Conservation (phyloP, 2,113 vertebrate species). For the Ictalurus punctatus region DNA sequence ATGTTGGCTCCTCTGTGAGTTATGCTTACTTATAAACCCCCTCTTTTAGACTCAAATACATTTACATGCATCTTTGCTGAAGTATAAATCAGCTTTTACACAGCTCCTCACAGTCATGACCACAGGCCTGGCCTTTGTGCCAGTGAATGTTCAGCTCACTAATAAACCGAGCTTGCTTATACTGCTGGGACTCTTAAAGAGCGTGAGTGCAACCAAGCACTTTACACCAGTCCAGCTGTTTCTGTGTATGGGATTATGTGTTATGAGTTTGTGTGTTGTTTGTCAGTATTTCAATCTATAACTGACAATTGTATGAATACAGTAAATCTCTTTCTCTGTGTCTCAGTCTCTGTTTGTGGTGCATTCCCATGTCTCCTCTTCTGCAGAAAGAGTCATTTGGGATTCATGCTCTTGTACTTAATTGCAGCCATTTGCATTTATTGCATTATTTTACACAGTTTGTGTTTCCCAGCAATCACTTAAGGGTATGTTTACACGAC, state of each 20-base stretch:
- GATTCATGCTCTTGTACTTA: slow-evolving; percentile 39
- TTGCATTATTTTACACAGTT: slow-evolving; percentile 10
- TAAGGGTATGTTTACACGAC: not conserved
- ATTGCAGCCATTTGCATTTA: slow-evolving; percentile 47
- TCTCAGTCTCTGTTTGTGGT: slow-evolving; percentile 4
- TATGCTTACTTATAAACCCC: not conserved
- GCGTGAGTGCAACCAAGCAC: slow-evolving; percentile 22
- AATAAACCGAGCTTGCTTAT: slow-evolving; percentile 58
- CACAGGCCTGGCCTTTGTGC: slow-evolving; percentile 54
- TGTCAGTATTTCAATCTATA: not conserved
- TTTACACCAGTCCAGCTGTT: slow-evolving; percentile 29
- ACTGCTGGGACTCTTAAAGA: slow-evolving; percentile 54
- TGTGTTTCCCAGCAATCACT: slow-evolving; percentile 38
- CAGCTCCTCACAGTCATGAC: slow-evolving; percentile 30
- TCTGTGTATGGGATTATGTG: slow-evolving; percentile 11
- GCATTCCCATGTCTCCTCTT: slow-evolving; percentile 13
- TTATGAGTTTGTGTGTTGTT: slow-evolving; percentile 14
- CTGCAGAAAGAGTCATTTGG: slow-evolving; percentile 8
- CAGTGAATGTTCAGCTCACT: slow-evolving; percentile 56
- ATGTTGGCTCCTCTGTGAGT: not conserved
- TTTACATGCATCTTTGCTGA: slow-evolving; percentile 15
- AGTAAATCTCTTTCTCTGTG: slow-evolving; percentile 15
- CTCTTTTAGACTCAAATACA: not conserved
- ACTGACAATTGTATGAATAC: not conserved
- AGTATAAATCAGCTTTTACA: slow-evolving; percentile 56